phyloP scores from a whole-genome alignment of 2,888 invertebrate genomes.

The Cyclophora punctaria region DNA sequence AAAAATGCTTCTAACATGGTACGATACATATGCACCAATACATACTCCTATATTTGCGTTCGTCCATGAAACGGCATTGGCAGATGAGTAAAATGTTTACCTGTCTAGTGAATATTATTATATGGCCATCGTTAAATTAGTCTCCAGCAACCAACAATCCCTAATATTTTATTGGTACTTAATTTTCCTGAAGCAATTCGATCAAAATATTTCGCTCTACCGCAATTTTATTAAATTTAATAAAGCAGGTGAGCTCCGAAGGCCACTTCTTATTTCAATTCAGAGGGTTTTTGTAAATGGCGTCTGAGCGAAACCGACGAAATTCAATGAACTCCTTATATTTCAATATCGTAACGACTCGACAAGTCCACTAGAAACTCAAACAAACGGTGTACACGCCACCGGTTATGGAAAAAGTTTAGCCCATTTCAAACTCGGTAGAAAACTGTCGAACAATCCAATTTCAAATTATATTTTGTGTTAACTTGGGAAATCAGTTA shows the following conservation, averaged over 20 bases:
- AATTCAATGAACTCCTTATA: slow-evolving; percentile 20
- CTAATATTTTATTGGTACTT: neutral
- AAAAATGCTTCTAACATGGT: too few relatives aligned
- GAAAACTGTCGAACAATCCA: slow-evolving; percentile 21
- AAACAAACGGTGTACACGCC: slow-evolving; percentile 30
- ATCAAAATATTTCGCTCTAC: too few relatives aligned
- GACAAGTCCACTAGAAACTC: slow-evolving; percentile 37
- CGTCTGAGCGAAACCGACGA: slow-evolving; percentile 12
- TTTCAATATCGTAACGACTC: slow-evolving; percentile 34
- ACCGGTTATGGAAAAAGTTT: slow-evolving; percentile 45
- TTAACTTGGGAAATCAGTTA: neutral
- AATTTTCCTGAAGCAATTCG: neutral
- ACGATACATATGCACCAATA: too few relatives aligned
- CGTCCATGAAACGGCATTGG: too few relatives aligned
- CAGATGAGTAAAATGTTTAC: too few relatives aligned
- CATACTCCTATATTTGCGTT: too few relatives aligned
- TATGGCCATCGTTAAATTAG: neutral
- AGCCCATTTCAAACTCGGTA: slow-evolving; percentile 28
- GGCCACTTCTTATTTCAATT: slow-evolving; percentile 9
- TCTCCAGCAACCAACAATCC: neutral
- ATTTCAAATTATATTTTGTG: slow-evolving; percentile 1
- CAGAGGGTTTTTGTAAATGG: slow-evolving; percentile 3
- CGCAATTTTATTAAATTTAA: too few relatives aligned
- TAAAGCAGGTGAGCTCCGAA: neutral
- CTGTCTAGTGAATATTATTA: too few relatives aligned